phyloP scores from a whole-genome alignment of 2,888 invertebrate genomes.

The Mimumesa dahlbomi region DNA sequence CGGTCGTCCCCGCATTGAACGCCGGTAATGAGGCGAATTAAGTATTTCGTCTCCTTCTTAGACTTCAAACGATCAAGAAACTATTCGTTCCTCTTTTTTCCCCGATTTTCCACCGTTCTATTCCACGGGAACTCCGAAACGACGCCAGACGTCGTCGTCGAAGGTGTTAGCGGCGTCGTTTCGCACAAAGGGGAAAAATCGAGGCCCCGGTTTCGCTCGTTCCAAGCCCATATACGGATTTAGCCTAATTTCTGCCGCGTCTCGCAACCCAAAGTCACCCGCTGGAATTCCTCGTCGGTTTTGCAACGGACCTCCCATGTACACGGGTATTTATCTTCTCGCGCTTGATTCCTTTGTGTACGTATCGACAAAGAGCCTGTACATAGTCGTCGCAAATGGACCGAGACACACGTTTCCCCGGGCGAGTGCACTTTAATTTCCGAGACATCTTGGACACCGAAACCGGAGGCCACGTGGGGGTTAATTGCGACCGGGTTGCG shows the following conservation, averaged over 20 bases:
- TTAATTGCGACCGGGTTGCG: too few species aligned
- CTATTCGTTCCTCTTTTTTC: too few species aligned
- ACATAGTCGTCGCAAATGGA: neutral
- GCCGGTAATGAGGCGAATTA: neutral
- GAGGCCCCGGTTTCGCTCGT: constrained; percentile 43
- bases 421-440: neutral
- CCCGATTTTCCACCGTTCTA: too few species aligned
- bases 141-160: neutral
- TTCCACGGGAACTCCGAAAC: constrained; percentile 12
- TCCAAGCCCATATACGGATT: constrained; percentile 62
- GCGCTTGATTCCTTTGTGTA: constrained; percentile 1
- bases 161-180: neutral
- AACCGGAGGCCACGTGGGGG: too few species aligned
- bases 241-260: constrained; percentile 65
- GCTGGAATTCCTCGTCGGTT: constrained; percentile 55
- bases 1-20: too few species aligned
- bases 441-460: too few species aligned
- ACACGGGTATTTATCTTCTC: constrained; percentile 20
- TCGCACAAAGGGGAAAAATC: constrained; percentile 43
- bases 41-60: neutral
- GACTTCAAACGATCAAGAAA: neutral
- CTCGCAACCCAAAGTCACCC: constrained; percentile 50
- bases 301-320: constrained; percentile 40
- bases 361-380: neutral
- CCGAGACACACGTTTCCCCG: neutral